These are phyloP conservation scores for Ispidina picta DNA, from an alignment of 2,797 vertebrate genomes.

Conservation along the genomic window DNA sequence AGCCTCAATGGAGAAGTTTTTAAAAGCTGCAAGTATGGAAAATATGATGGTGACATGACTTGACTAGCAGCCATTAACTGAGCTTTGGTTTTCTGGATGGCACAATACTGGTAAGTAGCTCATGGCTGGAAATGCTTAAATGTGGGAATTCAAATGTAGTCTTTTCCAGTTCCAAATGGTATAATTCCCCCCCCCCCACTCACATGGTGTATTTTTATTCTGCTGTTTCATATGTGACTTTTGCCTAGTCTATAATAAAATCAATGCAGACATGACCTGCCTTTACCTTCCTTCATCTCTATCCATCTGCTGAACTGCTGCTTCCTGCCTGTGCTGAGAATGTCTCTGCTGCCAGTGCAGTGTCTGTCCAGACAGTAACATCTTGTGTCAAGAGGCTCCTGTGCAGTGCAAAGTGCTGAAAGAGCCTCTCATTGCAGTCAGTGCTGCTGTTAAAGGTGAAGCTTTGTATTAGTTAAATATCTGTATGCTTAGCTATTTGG, in stretches of 20 bases:
- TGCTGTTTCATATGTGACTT: neutral
- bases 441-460: neutral
- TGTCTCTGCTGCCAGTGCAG: neutral
- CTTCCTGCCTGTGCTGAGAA: neutral
- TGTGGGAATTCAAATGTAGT: neutral
- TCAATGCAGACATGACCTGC: neutral
- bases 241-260: neutral
- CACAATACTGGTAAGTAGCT: neutral
- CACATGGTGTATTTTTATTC: neutral
- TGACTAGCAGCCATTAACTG: neutral
- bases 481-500: neutral
- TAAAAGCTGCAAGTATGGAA: slow-evolving; percentile 1
- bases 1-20: neutral
- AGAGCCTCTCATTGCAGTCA: neutral
- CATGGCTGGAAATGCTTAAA: neutral
- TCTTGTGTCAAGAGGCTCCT: neutral
- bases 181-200: neutral
- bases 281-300: neutral
- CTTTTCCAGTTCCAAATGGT: neutral
- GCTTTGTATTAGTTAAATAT: neutral
- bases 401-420: neutral
- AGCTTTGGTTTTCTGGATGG: neutral
- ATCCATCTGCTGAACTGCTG: neutral
- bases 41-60: neutral
- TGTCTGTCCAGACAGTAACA: neutral